Evolutionary conservation across 2,888 invertebrate species (phyloP).

Genomic region (Oscheius sp.): DNA sequence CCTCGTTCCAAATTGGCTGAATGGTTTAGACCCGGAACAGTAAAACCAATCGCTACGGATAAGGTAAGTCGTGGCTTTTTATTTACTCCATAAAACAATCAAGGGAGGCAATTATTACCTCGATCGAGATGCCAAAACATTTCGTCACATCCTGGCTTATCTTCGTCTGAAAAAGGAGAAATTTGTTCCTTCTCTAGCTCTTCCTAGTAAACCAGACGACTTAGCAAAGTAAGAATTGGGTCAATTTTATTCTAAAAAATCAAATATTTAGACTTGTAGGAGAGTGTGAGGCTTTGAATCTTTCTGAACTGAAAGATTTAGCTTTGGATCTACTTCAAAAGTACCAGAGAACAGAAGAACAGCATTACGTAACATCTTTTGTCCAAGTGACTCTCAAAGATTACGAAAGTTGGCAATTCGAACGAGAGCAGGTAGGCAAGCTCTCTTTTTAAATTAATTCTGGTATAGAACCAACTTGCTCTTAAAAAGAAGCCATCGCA

Average conservation of each 20-base stretch:
- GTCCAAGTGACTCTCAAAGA: slow-evolving; percentile 67
- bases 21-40: slow-evolving; percentile 64
- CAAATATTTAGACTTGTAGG: slow-evolving; percentile 64
- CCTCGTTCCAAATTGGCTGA: slow-evolving; percentile 67
- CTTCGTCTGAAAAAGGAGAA: slow-evolving; percentile 83
- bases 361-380: slow-evolving; percentile 65
- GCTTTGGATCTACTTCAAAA: slow-evolving; percentile 67
- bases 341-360: slow-evolving; percentile 68
- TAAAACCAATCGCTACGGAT: slow-evolving; percentile 63
- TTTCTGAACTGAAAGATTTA: slow-evolving; percentile 67
- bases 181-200: slow-evolving; percentile 64
- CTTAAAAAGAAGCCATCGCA: slow-evolving; percentile 55
- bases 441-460: background rate
- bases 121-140: slow-evolving; percentile 96
- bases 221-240: slow-evolving; percentile 60
- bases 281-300: slow-evolving; percentile 68
- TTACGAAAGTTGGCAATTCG: slow-evolving; percentile 68
- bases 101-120: slow-evolving; percentile 84
- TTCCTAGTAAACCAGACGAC: slow-evolving; percentile 70
- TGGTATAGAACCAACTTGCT: slow-evolving; percentile 54
- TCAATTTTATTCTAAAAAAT: too few relatives aligned
- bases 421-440: slow-evolving; percentile 63
- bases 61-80: slow-evolving; percentile 39
- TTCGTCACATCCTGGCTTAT: slow-evolving; percentile 94
- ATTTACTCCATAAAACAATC: background rate